Evolutionary conservation across 1,140 invertebrate genomes (phyloP), one percentile per base, ranked within the genome.

Genomic region (Trichoplusia ni): DNA sequence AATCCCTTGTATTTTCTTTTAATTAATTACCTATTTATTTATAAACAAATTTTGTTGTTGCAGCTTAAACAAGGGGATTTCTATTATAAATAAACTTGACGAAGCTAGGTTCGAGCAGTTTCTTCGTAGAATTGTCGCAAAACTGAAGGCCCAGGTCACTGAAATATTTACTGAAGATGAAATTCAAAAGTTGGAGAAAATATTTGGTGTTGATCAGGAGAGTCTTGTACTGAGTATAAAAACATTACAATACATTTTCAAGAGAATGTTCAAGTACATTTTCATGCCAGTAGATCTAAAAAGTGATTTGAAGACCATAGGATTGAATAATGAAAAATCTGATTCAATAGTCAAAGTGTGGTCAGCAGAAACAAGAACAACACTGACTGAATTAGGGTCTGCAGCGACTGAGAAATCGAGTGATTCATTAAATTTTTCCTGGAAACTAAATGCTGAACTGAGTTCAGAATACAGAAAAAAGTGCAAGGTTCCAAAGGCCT

Each of bases 131-230:
- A 87, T 90, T 54, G 68, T 82, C 19, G 44, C 68, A 4, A 90
- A 88, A 71, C 35, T 90, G 25, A 86, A 78, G 56, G 44, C 72
- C 38, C 75, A 84, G 63, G 75, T 79, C 21, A 44, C 53, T 19
- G 85, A 88, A 60, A 79, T 87, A 65, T 90, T 90, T 63, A 84
- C 78, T 31, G 78, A 80, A 54, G 83, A 85, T 19, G 87, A 90
- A 65, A 79, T 33, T 58, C 64, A 61, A 29, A 90, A 87, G 64
- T 74, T 90, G 13, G 71, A 81, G 64, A 81, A 79, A 65, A 86
- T 90, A 75, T 89, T 90, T 68, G 77, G 82, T 60, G 58, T 89
- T 31, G 71, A 71, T 58, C 73, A 82, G 66, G 77, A 84, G 23
- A 69, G 72, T 46, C 74, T 90, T 44, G 35, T 79, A 3, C 56